These are phyloP conservation scores for Upupa epops DNA, from an alignment of 2,113 vertebrate species.

Conservation along the genomic window DNA sequence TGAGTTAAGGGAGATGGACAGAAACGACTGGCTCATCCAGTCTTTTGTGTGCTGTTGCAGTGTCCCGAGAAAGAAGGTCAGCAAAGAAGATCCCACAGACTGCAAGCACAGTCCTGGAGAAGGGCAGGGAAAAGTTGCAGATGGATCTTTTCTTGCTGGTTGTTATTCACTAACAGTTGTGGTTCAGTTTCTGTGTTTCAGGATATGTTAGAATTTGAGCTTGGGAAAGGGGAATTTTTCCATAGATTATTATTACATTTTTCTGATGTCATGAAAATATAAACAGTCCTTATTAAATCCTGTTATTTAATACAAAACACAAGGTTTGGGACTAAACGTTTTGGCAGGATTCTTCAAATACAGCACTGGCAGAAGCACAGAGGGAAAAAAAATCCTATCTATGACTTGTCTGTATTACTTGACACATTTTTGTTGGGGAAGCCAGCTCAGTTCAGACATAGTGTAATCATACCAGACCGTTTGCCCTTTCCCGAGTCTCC, in stretches of 20 bases:
- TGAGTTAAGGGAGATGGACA: neutral
- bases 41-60: neutral
- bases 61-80: neutral
- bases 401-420: constrained; percentile 59
- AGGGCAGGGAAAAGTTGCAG: neutral
- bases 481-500: constrained; percentile 39
- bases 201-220: neutral
- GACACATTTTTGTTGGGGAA: constrained; percentile 40
- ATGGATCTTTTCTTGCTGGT: neutral
- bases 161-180: neutral
- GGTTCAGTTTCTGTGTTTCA: neutral
- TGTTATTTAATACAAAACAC: constrained; percentile 40
- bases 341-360: constrained; percentile 66
- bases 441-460: constrained; percentile 54
- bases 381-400: constrained; percentile 16
- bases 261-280: constrained; percentile 10
- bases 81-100: neutral
- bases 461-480: constrained; percentile 57
- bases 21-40: neutral
- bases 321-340: neutral
- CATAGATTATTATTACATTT: neutral
- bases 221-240: constrained; percentile 20
- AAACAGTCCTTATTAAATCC: constrained; percentile 36
- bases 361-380: constrained; percentile 58
- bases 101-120: neutral